These are phyloP conservation scores for Zophobas morio DNA, from an alignment of 1,140 invertebrate species.

Conservation along the genomic window DNA sequence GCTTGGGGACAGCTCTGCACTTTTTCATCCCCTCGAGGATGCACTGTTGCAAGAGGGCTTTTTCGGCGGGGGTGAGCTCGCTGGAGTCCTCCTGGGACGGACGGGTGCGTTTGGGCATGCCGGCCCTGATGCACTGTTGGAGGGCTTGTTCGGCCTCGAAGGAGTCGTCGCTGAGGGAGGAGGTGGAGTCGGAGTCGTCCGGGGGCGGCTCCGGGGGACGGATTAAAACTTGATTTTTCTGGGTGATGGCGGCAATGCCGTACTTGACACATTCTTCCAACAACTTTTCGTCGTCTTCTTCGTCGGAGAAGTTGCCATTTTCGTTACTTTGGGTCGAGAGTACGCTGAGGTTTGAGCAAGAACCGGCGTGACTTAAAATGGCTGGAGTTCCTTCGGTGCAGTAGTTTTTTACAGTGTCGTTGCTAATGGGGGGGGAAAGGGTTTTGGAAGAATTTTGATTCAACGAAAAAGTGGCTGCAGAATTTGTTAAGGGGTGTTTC, in stretches of 20 bases:
- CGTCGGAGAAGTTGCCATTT: slow-evolving; percentile 66
- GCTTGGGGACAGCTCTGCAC: slow-evolving; percentile 8
- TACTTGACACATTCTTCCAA: slow-evolving; percentile 55
- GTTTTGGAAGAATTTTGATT: neutral
- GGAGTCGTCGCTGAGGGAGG: slow-evolving; percentile 9
- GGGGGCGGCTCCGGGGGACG: neutral
- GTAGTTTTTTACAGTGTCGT: slow-evolving; percentile 72
- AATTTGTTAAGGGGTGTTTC: too few relatives aligned
- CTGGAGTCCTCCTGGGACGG: neutral
- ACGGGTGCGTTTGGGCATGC: slow-evolving; percentile 14
- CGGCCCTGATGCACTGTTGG: slow-evolving; percentile 30
- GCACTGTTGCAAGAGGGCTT: slow-evolving; percentile 26
- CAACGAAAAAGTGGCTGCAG: too few relatives aligned
- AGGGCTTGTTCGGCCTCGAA: slow-evolving; percentile 19
- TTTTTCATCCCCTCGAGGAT: slow-evolving; percentile 41
- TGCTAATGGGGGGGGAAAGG: neutral
- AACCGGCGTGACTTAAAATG: slow-evolving; percentile 79
- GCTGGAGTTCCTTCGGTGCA: slow-evolving; percentile 87
- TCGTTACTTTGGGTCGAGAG: slow-evolving; percentile 73
- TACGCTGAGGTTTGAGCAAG: slow-evolving; percentile 83
- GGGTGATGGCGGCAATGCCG: slow-evolving; percentile 50
- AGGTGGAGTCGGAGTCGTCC: neutral
- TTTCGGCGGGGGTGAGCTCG: slow-evolving; percentile 15
- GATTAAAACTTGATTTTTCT: neutral
- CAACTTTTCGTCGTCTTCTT: slow-evolving; percentile 43